Evolutionary conservation across 2,888 invertebrate species (phyloP).

Genomic region (Proisotoma minuta): DNA sequence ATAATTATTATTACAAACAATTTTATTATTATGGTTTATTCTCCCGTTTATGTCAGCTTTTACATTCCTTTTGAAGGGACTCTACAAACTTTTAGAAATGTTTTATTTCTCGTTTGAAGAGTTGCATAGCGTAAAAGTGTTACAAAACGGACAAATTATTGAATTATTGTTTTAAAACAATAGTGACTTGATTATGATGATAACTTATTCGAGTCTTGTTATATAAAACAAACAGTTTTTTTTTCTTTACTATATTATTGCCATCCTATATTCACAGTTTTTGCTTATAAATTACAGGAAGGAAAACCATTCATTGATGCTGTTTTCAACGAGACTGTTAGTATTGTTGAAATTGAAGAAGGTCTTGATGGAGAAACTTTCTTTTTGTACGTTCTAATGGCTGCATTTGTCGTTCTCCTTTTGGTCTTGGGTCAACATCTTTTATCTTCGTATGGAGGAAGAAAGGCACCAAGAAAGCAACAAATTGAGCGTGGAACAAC

Average conservation of each 20-base stretch:
- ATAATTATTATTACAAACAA: constrained; percentile 13
- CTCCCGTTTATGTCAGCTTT: neutral
- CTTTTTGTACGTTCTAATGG: constrained; percentile 93
- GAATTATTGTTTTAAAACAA: too few relatives aligned
- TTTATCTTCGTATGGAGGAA: constrained; percentile 72
- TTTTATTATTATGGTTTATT: neutral
- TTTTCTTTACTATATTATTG: neutral
- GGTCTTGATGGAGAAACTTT: constrained; percentile 97
- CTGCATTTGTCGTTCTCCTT: constrained; percentile 79
- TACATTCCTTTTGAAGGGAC: neutral
- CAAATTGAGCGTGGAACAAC: constrained; percentile 85
- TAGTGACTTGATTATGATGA: too few relatives aligned
- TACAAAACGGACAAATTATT: too few relatives aligned
- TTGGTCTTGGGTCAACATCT: constrained; percentile 86
- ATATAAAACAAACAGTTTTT: neutral
- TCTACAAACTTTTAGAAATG: too few relatives aligned
- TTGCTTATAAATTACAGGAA: constrained; percentile 52
- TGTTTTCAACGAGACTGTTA: constrained; percentile 95
- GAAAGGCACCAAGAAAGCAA: constrained; percentile 55
- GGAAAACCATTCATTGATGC: constrained; percentile 72
- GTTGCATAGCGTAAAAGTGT: too few relatives aligned
- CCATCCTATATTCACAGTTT: too few relatives aligned
- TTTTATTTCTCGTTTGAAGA: too few relatives aligned
- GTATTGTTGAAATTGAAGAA: constrained; percentile 92
- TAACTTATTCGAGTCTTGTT: neutral